Conservation (phyloP, 2,797 vertebrate genomes). For the Pseudochirops corinnae region DNA sequence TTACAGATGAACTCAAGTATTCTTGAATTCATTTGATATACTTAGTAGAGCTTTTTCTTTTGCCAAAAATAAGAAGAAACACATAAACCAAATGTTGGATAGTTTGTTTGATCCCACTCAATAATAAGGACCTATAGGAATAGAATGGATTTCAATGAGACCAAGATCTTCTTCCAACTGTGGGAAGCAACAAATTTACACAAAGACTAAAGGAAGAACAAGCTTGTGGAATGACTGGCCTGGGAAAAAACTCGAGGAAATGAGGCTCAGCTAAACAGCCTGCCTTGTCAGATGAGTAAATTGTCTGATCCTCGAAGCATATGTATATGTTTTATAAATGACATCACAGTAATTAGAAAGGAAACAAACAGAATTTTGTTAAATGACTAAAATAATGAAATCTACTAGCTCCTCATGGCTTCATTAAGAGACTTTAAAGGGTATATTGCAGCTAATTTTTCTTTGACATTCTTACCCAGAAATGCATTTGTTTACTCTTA, state of each 20-base stretch:
- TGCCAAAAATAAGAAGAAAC: constrained; percentile 42
- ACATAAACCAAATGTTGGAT: neutral
- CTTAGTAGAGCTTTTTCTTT: constrained; percentile 44
- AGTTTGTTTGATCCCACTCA: constrained; percentile 49
- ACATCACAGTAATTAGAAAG: constrained; percentile 42
- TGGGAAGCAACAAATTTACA: constrained; percentile 32
- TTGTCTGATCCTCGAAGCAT: neutral
- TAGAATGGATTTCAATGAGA: constrained; percentile 51
- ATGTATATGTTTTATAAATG: constrained; percentile 7
- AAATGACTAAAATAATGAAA: constrained; percentile 14
- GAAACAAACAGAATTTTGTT: constrained; percentile 23
- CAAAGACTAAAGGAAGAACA: neutral
- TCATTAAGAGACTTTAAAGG: constrained; percentile 23
- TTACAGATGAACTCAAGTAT: constrained; percentile 60
- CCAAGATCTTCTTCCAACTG: constrained; percentile 34
- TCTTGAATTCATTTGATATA: constrained; percentile 11
- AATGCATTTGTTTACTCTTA: constrained; percentile 34
- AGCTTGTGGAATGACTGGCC: constrained; percentile 40
- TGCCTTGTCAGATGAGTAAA: constrained; percentile 47
- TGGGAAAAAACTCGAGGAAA: constrained; percentile 51
- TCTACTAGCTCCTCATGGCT: constrained; percentile 13
- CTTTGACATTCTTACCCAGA: constrained; percentile 42
- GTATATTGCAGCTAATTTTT: constrained; percentile 26
- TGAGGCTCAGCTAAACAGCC: constrained; percentile 12
- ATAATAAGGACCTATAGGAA: constrained; percentile 47